Base-by-base conservation (phyloP, 2,888 invertebrate species). In the Microlaimidae sp. region DNA sequence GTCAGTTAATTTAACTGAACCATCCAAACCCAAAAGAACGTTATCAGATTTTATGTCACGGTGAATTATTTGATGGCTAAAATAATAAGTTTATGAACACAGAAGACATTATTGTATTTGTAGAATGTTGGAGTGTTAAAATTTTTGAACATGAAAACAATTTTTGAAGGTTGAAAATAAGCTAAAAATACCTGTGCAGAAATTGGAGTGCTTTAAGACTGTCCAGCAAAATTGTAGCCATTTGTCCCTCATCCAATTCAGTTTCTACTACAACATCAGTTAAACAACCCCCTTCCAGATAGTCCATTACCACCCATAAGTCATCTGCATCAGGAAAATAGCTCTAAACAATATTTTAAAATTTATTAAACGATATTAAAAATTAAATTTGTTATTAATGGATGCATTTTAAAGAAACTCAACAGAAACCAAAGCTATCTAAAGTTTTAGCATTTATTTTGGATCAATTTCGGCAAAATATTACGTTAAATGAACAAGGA, bases 1-100 rank as follows among this genome's bases (percentile, higher is more conserved):
- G 73, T 95, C 93, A 7, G 75, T 76, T 56, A 75, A 61, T 59
- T 76, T 76, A 25, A 75, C 75, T 24, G 65, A 57, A 7, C 69
- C 69, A 49, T 69, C 65, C 84, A 89, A 85, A 21, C 88, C 90
- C 1, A 93, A 77, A 1, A 93, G 76, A 17, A 93, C 83, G 71
- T 93, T 93, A 72, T 93, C 93, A n/a, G 90, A 90, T 70, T 93
- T 93, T 55, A 93, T 90, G 70, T 93, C 92, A 59, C 93, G 78
- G 70, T 90, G 90, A 61, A 90, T 88, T 40, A 88, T 88, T 17
- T 85, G 86, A 71, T 75, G 64, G 23, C 65, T 66, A 56, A 29
- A 64, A 32, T 13, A 32, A 32, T 13, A n/a, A n/a, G n/a, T n/a
- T n/a, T n/a, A n/a, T n/a, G n/a, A n/a, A n/a, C n/a, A n/a, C n/a